Evolutionary conservation across 2,888 invertebrate genomes (phyloP).

Genomic region (Coleophora deauratella): DNA sequence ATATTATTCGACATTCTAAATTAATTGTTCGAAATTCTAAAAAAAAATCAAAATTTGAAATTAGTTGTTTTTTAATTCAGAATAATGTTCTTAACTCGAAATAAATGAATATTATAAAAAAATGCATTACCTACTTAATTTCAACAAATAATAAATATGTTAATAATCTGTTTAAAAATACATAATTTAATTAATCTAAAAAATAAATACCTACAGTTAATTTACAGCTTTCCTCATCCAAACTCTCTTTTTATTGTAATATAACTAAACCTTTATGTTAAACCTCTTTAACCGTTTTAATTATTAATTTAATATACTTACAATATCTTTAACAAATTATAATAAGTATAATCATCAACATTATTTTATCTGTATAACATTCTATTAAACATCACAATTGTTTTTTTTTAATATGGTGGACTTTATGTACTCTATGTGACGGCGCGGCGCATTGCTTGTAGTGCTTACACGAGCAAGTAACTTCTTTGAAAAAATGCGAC

Average conservation of each 20-base stretch:
- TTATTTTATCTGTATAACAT: constrained; percentile 48
- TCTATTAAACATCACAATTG: constrained; percentile 69
- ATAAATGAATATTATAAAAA: too few species aligned
- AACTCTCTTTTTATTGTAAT: constrained; percentile 2
- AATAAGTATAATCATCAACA: constrained; percentile 40
- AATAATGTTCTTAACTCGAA: too few species aligned
- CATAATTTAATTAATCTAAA: too few species aligned
- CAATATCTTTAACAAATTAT: constrained; percentile 57
- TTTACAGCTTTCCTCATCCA: background rate
- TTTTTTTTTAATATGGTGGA: constrained; percentile 57
- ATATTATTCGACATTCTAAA: too few species aligned
- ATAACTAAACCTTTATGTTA: constrained; percentile 26
- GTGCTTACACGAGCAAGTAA: too few species aligned
- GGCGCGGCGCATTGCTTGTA: constrained; percentile 1
- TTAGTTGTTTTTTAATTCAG: too few species aligned
- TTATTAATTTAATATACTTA: constrained; percentile 30
- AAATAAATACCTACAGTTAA: background rate
- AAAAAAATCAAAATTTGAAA: too few species aligned
- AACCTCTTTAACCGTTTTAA: constrained; percentile 30
- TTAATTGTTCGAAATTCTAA: too few species aligned
- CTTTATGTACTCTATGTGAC: constrained; percentile 48
- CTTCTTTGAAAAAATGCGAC: too few species aligned
- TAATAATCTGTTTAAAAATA: too few species aligned
- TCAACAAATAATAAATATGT: too few species aligned
- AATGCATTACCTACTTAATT: too few species aligned